These are phyloP conservation scores for Lamprotornis superbus DNA, from an alignment of 2,113 vertebrate species.

Conservation along the genomic window DNA sequence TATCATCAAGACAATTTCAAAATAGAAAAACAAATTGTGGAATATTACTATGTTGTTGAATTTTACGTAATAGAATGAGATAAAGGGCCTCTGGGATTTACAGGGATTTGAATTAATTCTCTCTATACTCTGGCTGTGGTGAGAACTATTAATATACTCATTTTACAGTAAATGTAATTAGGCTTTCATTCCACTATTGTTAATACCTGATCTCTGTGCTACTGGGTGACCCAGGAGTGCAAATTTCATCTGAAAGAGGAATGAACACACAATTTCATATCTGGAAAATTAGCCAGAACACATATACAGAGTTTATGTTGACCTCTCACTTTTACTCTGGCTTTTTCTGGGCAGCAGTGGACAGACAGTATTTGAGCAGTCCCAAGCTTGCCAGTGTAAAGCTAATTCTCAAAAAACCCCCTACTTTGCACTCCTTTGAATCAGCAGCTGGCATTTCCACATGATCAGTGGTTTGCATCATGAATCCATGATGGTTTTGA, in stretches of 20 bases:
- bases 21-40: background rate
- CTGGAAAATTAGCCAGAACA: background rate
- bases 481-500: background rate
- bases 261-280: background rate
- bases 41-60: background rate
- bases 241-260: constrained; percentile 1
- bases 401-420: background rate
- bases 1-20: background rate
- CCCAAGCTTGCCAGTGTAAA: background rate
- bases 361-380: background rate
- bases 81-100: constrained; percentile 20
- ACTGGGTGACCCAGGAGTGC: background rate
- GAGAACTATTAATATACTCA: constrained; percentile 20
- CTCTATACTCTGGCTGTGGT: background rate
- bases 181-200: background rate
- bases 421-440: background rate
- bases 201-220: constrained; percentile 27
- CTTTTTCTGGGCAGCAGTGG: background rate
- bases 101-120: constrained; percentile 44
- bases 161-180: constrained; percentile 52
- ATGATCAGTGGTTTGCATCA: background rate
- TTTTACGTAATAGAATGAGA: background rate
- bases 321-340: background rate
- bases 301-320: background rate
- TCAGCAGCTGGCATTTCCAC: background rate